These are phyloP conservation scores for Philypnodon macrostomus DNA, from an alignment of 2,797 vertebrate species.

Conservation along the genomic window DNA sequence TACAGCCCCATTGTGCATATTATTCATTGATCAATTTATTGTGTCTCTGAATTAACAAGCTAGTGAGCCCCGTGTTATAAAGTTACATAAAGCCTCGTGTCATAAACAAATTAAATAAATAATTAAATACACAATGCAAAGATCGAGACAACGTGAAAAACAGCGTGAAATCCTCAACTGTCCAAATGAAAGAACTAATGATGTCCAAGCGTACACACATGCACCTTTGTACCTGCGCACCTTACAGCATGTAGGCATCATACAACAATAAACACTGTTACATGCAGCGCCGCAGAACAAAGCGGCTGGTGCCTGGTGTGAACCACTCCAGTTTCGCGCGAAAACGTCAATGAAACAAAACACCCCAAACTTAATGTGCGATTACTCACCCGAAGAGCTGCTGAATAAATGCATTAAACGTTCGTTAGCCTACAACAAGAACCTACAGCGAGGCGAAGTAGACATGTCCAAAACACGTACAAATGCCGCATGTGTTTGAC, in stretches of 20 bases:
- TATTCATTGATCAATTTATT: no score
- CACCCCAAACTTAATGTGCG: slow-evolving; percentile 30
- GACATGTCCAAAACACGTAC: neutral
- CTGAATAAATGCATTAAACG: neutral
- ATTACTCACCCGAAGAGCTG: slow-evolving; percentile 44
- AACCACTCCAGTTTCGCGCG: slow-evolving; percentile 27
- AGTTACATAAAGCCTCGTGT: no score
- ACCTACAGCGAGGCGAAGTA: neutral
- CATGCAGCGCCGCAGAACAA: slow-evolving; percentile 50
- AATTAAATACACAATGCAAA: no score
- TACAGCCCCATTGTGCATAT: no score
- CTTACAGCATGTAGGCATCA: neutral
- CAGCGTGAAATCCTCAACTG: no score
- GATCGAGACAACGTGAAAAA: no score
- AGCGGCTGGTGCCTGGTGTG: slow-evolving; percentile 38
- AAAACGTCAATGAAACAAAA: slow-evolving; percentile 20
- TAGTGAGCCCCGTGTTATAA: no score
- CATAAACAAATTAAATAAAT: neutral
- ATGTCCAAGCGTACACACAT: slow-evolving; percentile 4
- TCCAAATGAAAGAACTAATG: no score
- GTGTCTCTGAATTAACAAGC: no score
- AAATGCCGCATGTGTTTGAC: neutral
- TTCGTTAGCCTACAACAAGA: slow-evolving; percentile 1
- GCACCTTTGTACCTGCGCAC: slow-evolving; percentile 7
- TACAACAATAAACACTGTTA: slow-evolving; percentile 22